Base-by-base conservation (phyloP, 2,113 vertebrate species). In the Bubo blakistoni region DNA sequence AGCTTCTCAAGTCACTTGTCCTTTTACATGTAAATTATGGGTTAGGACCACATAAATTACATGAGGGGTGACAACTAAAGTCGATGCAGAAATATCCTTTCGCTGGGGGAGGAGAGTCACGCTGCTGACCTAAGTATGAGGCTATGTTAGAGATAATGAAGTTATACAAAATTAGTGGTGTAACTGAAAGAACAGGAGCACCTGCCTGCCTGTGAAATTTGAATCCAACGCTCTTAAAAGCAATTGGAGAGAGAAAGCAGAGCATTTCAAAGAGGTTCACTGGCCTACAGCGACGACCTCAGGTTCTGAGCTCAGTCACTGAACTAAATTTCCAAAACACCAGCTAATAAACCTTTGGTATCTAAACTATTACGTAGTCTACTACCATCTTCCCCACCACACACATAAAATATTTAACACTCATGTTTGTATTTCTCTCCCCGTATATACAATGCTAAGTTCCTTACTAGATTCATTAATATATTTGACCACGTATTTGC, bases 401-500 rank as follows among this genome's bases (percentile, higher is more conserved):
- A 36, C 4, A 22, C 54, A 20, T 38, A 65, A 65, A 73, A 26
- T 51, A 38, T n/a, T 38, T 29, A 16, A 49, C 52, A 58, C 76
- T 81, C 94, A 79, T 70, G 73, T 91, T 96, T 63, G 3, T 62
- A 8, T 36, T 65, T 38, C 38, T 34, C n/a, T 36, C 54, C 26
- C 36, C 30, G 2, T 21, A 13, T 13, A 40, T 10, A 54, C 5
- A 11, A 36, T 38, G 81, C 81, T 62, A 86, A 30, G 4, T 97
- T 92, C 81, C 65, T 74, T 86, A 84, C 61, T 51, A 89, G 63
- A 92, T 85, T 93, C 90, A 96, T 97, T 96, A 97, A 95, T 95
- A 89, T 90, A 90, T 87, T 96, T 70, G 67, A 62, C 95, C 97
- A 95, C 34, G 88, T 87, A 94, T 97, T 97, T 96, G 73, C 70